phyloP scores from a whole-genome alignment of 1,140 invertebrate genomes.

The Saxidomus purpurata region DNA sequence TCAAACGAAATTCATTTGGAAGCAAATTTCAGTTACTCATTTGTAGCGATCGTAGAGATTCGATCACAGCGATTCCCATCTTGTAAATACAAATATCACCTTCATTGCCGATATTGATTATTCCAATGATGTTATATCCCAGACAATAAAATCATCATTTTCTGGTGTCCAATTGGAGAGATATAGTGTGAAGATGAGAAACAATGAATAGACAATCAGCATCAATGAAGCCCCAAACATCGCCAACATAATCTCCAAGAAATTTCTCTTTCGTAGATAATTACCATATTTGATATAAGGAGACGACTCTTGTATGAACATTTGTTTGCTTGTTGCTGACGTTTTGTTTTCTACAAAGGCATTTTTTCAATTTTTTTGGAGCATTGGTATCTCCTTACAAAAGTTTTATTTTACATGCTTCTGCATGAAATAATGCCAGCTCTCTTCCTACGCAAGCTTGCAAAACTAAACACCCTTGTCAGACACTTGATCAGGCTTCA shows the following conservation, averaged over 20 bases:
- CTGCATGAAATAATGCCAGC: too few relatives aligned
- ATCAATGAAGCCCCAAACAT: constrained; percentile 4
- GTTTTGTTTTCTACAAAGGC: too few relatives aligned
- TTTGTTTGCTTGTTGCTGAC: too few relatives aligned
- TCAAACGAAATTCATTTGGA: not conserved
- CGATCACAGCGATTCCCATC: too few relatives aligned
- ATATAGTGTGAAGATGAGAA: constrained; percentile 32
- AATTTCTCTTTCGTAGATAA: not conserved
- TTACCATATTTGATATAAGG: not conserved
- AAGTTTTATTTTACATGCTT: too few relatives aligned
- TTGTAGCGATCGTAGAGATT: not conserved
- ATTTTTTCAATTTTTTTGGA: too few relatives aligned
- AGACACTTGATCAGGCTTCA: too few relatives aligned
- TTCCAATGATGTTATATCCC: not conserved
- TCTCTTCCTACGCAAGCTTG: too few relatives aligned
- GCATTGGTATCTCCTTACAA: too few relatives aligned
- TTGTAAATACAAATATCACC: not conserved
- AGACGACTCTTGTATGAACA: too few relatives aligned
- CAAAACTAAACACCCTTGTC: too few relatives aligned
- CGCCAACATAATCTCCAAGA: not conserved
- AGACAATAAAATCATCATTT: constrained; percentile 48
- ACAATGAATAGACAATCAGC: constrained; percentile 35
- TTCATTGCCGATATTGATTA: constrained; percentile 38
- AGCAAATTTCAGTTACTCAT: not conserved
- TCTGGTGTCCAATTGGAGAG: not conserved